Conservation (phyloP, 1,140 invertebrate genomes). For the Zophobas atratus region DNA sequence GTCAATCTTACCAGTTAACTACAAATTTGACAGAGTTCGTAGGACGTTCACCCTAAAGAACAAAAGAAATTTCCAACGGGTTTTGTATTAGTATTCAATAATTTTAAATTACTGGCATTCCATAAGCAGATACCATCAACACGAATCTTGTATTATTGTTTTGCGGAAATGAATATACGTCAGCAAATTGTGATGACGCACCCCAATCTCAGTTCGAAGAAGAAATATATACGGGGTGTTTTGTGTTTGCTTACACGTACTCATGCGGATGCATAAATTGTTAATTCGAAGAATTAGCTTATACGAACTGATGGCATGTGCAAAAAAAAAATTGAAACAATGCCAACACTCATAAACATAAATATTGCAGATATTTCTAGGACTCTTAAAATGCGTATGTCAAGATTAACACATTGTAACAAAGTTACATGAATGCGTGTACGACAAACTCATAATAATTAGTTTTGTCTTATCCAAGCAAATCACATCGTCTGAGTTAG, state of each 20-base stretch:
- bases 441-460: conserved; percentile 56
- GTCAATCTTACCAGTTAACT: background rate
- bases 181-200: conserved; percentile 21
- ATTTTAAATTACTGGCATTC: conserved; percentile 15
- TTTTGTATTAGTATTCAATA: conserved; percentile 2
- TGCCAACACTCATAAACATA: background rate
- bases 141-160: conserved; percentile 2
- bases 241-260: background rate
- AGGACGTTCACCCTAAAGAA: conserved; percentile 5
- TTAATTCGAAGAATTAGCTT: too few species aligned
- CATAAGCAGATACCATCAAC: conserved; percentile 13
- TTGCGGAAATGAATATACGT: conserved; percentile 22
- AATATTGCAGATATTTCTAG: background rate
- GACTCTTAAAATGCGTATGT: conserved; percentile 22
- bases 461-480: conserved; percentile 55
- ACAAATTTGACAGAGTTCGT: background rate
- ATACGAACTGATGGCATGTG: background rate
- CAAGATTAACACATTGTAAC: conserved; percentile 34
- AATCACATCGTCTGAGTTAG: conserved; percentile 56
- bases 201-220: background rate
- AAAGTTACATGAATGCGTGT: conserved; percentile 48
- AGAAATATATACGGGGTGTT: conserved; percentile 4
- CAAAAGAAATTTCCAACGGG: background rate
- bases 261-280: too few species aligned
- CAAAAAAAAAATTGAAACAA: background rate